Base-by-base conservation (phyloP, 2,797 vertebrate genomes). In the Podarcis lilfordi region DNA sequence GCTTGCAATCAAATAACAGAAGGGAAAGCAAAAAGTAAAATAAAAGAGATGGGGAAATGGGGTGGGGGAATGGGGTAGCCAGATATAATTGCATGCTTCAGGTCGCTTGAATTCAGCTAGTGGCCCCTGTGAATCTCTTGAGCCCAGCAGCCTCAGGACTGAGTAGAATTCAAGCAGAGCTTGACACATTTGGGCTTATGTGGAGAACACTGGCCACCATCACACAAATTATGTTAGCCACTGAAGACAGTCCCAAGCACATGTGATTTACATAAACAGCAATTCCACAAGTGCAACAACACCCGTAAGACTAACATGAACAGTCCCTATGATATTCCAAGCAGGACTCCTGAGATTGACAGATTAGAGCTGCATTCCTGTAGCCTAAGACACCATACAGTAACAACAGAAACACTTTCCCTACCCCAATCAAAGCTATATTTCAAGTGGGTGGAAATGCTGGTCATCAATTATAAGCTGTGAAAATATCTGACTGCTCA, bases 361-460 rank as follows among this genome's bases (percentile, higher is more conserved):
- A 92, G 85, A 85, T 91, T 92, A 79, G 88, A 92, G 86, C 91
- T 90, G 77, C 82, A 86, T 89, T 94, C 91, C 86, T 87, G 85
- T 90, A 92, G 82, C 87, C 72, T 21, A 35, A 79, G 37, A 37
- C 85, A 80, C 82, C 92, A 87, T 86, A 92, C 79, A 90, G 45
- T 79, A 84, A 86, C 77, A 91, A 89, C 71, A 89, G 75, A 61
- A 92, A 94, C 88, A 29, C 25, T 29, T 88, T 94, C 92, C 88
- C 84, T 86, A 93, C 61, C 80, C 75, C 74, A 84, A 80, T 82
- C 82, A 86, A 64, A 64, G n/a, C 91, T 87, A 40, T 1, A 0
- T 75, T 91, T 91, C 82, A 93, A 86, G 72, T 27, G 75, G 1
- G 0, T 61, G 4, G 86, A 93, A 89, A 79, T 74, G 88, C 17